Evolutionary conservation across 2,113 vertebrate genomes (phyloP).

Genomic region (Felis chaus): DNA sequence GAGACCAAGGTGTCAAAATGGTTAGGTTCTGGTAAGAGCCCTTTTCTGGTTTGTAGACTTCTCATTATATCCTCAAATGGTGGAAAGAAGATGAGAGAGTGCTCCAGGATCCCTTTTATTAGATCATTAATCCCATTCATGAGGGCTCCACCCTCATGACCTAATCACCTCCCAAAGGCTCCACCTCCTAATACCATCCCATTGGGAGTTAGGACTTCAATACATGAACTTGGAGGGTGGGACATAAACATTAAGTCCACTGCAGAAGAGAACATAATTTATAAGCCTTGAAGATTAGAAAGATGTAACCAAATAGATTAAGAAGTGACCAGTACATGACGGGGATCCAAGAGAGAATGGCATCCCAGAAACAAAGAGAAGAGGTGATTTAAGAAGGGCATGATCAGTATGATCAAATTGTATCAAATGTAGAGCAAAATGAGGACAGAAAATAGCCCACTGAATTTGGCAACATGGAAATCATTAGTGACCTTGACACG

Average conservation of each 20-base stretch:
- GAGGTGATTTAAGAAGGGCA: background rate
- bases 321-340: background rate
- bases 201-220: background rate
- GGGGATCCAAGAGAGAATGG: background rate
- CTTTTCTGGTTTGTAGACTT: background rate
- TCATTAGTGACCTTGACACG: background rate
- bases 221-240: background rate
- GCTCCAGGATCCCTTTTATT: background rate
- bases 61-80: background rate
- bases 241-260: background rate
- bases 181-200: background rate
- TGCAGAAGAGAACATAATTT: background rate
- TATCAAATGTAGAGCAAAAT: background rate
- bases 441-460: background rate
- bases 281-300: background rate
- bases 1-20: background rate
- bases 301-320: background rate
- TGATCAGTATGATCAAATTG: background rate
- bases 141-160: background rate
- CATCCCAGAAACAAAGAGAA: background rate
- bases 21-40: background rate
- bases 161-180: background rate
- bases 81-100: background rate
- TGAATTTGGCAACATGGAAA: background rate
- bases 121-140: background rate